Conservation (phyloP, 2,888 invertebrate genomes). For the Sphecodes monilicornis region DNA sequence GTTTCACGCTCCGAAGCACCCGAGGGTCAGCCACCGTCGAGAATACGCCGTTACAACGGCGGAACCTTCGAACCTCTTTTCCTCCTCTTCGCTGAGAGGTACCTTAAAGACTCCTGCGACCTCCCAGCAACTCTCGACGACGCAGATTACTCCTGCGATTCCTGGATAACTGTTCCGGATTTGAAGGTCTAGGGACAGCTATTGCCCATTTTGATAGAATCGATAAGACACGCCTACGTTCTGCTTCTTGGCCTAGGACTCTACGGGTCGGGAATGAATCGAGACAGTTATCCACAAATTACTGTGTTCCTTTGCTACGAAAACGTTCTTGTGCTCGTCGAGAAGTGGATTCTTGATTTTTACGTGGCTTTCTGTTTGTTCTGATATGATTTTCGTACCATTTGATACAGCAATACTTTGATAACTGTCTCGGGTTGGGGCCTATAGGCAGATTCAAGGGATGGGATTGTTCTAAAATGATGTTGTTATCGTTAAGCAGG, state of each 20-base stretch:
- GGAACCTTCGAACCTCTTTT: conserved; percentile 4
- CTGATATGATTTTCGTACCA: not conserved
- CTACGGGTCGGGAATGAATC: not conserved
- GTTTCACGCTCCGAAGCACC: conserved; percentile 37
- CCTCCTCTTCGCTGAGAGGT: conserved; percentile 4
- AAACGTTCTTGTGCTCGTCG: not conserved
- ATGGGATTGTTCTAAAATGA: not conserved
- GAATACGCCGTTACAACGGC: conserved; percentile 50
- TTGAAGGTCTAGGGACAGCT: not conserved
- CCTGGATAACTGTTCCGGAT: not conserved
- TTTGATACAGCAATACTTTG: not conserved
- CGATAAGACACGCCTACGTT: not conserved
- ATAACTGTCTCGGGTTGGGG: not conserved
- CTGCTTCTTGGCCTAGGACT: not conserved
- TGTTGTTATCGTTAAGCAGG: not conserved
- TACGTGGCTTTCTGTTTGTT: not conserved
- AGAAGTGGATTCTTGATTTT: not conserved
- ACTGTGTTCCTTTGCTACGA: too few relatives aligned
- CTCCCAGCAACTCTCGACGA: not conserved
- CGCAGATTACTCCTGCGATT: not conserved
- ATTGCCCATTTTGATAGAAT: not conserved
- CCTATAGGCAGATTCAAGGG: not conserved
- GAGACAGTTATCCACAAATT: not conserved
- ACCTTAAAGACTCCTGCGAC: conserved; percentile 19
- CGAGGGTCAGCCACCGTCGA: conserved; percentile 50